A percentile compares a stretch with the other conserved stretches of the same genome.
Evolutionary conservation across 1,140 invertebrate genomes (phyloP).

Genomic region (Teleogryllus occipitalis): DNA sequence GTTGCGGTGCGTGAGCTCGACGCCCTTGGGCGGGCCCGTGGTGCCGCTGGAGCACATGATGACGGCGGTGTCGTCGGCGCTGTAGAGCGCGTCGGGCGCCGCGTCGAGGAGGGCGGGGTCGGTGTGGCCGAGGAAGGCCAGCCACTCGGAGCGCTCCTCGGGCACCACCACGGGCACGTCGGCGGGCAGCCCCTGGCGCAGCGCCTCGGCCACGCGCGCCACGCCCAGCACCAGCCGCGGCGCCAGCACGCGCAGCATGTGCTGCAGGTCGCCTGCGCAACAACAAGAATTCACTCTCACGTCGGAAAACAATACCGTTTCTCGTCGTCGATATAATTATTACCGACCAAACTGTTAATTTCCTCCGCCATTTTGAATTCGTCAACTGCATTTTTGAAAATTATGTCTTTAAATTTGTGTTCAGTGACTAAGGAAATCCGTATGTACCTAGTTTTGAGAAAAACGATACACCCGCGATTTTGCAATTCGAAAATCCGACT

Average conservation of each 20-base stretch:
- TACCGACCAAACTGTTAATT: no score
- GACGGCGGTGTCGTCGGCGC: slow-evolving; percentile 24
- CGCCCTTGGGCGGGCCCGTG: slow-evolving; percentile 84
- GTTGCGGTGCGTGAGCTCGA: slow-evolving; percentile 74
- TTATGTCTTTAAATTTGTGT: no score
- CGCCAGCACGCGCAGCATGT: not conserved
- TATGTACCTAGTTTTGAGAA: no score
- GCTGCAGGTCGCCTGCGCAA: not conserved
- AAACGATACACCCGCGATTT: no score
- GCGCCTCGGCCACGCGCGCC: not conserved
- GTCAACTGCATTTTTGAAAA: no score
- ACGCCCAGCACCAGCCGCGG: not conserved
- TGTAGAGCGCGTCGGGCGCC: not conserved
- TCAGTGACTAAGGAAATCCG: no score
- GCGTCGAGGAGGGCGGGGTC: not conserved
- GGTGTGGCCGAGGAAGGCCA: not conserved
- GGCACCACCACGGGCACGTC: not conserved
- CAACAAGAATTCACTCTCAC: no score
- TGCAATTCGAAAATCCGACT: no score
- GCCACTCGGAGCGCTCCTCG: not conserved
- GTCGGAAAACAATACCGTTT: no score
- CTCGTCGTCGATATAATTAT: no score
- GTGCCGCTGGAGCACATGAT: slow-evolving; percentile 78
- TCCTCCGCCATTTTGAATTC: no score
- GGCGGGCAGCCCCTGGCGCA: not conserved